A percentile compares a stretch with the other conserved stretches of the same genome.
These are phyloP conservation scores for Cinclus cinclus DNA, from an alignment of 2,113 vertebrate species.

Conservation along the genomic window DNA sequence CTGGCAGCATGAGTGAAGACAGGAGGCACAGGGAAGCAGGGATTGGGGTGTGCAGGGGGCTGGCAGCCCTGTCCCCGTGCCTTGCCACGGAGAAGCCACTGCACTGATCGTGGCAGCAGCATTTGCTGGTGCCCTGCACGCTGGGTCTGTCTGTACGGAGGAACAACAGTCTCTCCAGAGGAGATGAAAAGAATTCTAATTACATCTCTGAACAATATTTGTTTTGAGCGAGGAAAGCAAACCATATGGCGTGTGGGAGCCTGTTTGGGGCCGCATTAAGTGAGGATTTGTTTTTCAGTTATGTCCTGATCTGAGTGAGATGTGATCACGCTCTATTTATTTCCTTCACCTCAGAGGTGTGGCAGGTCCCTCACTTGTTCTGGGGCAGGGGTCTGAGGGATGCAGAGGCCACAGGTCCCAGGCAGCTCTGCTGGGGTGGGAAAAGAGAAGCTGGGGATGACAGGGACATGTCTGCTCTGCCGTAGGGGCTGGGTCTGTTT, in stretches of 20 bases:
- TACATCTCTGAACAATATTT: conserved; percentile 61
- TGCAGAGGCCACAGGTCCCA: rapidly evolving
- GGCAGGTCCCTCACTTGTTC: rapidly evolving
- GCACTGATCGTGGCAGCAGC: not conserved
- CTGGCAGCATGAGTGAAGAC: rapidly evolving
- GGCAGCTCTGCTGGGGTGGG: not conserved
- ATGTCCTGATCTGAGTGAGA: not conserved
- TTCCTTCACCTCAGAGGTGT: not conserved
- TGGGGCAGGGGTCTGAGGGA: not conserved
- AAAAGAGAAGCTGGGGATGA: rapidly evolving
- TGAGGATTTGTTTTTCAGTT: conserved; percentile 17
- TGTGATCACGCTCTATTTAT: not conserved
- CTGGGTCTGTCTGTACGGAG: not conserved
- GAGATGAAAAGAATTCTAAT: conserved; percentile 66
- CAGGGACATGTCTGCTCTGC: not conserved
- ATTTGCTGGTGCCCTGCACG: not conserved
- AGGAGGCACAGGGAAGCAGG: not conserved
- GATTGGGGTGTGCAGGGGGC: rapidly evolving
- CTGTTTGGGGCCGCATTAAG: not conserved
- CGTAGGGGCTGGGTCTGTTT: rapidly evolving
- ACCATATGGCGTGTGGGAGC: conserved; percentile 46
- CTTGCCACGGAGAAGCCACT: rapidly evolving
- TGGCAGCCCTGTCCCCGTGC: not conserved
- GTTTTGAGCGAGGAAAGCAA: conserved; percentile 57
- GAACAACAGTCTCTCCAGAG: conserved; percentile 44